phyloP scores from a whole-genome alignment of 2,797 vertebrate species.

The Acanthopagrus latus region DNA sequence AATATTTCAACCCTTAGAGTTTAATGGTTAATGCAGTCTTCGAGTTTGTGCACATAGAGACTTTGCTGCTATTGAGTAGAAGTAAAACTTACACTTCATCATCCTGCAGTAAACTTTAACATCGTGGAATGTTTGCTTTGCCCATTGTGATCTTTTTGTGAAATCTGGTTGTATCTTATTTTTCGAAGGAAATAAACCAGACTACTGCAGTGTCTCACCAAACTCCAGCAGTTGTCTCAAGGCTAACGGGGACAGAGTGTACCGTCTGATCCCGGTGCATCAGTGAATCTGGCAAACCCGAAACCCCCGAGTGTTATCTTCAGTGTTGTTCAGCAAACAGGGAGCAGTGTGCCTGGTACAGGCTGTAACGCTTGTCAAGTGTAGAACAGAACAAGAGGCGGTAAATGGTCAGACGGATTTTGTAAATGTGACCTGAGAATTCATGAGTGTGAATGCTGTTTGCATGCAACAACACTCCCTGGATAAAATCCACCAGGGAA shows the following conservation, averaged over 20 bases:
- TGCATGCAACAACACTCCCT: too few relatives aligned
- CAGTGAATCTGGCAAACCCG: not conserved
- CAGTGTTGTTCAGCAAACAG: not conserved
- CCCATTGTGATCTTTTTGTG: not conserved
- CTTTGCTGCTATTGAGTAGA: not conserved
- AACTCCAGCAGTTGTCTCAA: not conserved
- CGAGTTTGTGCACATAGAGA: not conserved
- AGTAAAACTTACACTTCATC: not conserved
- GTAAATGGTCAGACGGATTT: not conserved
- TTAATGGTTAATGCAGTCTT: too few relatives aligned
- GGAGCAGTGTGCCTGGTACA: not conserved
- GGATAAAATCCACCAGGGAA: not conserved
- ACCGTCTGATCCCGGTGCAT: not conserved
- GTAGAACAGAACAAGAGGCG: not conserved
- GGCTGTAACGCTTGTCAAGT: not conserved
- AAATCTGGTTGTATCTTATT: not conserved
- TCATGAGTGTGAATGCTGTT: not conserved
- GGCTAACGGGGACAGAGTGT: slow-evolving; percentile 2
- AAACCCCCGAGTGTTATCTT: not conserved
- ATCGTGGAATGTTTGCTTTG: too few relatives aligned
- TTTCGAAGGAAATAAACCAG: not conserved
- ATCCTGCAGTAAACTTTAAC: not conserved
- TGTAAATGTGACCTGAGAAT: not conserved
- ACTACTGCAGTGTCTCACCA: not conserved
- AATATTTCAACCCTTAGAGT: not conserved